phyloP scores from a whole-genome alignment of 2,113 vertebrate genomes.

The Clupea harengus region DNA sequence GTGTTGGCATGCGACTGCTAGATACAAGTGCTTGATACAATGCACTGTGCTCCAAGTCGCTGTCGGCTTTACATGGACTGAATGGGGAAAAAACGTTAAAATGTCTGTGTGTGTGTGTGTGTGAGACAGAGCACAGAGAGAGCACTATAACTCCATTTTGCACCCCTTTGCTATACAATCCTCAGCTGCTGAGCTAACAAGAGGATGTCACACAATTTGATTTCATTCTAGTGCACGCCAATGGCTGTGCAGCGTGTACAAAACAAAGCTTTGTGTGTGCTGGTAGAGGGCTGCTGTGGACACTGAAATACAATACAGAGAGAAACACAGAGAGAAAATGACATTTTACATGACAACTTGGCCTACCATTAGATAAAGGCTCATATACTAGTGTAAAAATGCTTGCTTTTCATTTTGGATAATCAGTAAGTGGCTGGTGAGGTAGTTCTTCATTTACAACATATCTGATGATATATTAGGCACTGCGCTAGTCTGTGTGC shows the following conservation, averaged over 20 bases:
- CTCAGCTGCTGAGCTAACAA: neutral
- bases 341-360: neutral
- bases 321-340: neutral
- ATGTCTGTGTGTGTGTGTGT: neutral
- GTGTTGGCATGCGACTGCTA: no score
- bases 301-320: neutral
- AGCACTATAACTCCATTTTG: no score
- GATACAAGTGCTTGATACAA: no score
- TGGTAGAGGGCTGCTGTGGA: neutral
- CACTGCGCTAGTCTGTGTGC: neutral
- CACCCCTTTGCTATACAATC: no score
- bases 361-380: neutral
- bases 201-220: neutral
- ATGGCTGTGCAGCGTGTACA: neutral
- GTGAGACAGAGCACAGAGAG: neutral
- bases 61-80: no score
- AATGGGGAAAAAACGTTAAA: neutral
- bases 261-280: neutral
- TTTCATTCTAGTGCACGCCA: neutral
- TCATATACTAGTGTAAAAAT: neutral
- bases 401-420: neutral
- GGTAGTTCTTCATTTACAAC: neutral
- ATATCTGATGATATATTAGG: neutral
- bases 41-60: no score
- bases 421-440: neutral